Evolutionary conservation across 2,797 vertebrate species (phyloP).

Genomic region (Erpetoichthys calabaricus): DNA sequence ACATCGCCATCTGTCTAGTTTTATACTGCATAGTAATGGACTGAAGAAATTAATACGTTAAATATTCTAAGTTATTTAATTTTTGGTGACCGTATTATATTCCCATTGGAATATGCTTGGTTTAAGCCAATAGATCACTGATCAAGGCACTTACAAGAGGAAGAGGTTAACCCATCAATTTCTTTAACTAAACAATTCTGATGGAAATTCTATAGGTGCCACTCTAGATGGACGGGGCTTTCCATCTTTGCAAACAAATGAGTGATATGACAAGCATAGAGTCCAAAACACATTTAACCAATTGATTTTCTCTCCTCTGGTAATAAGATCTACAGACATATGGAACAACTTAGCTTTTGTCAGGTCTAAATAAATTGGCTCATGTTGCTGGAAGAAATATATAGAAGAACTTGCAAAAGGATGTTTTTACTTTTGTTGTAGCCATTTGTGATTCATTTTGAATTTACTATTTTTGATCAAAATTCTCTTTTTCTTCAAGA

Average conservation of each 20-base stretch:
- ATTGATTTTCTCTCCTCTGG: slow-evolving; percentile 93
- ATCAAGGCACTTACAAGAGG: slow-evolving; percentile 48
- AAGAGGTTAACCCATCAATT: slow-evolving; percentile 80
- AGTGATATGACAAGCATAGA: slow-evolving; percentile 90
- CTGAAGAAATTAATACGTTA: slow-evolving; percentile 56
- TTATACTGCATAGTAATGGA: slow-evolving; percentile 40
- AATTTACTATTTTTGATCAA: too few species aligned
- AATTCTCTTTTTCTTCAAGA: too few species aligned
- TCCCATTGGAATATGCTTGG: slow-evolving; percentile 50
- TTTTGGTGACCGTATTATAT: slow-evolving; percentile 33
- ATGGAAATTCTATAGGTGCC: slow-evolving; percentile 74
- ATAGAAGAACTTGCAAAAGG: slow-evolving; percentile 2
- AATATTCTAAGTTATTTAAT: slow-evolving; percentile 50
- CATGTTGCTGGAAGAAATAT: slow-evolving; percentile 14
- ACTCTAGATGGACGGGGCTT: slow-evolving; percentile 69
- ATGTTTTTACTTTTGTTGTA: too few species aligned
- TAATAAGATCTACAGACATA: slow-evolving; percentile 93
- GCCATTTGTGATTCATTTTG: too few species aligned
- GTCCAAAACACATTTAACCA: slow-evolving; percentile 79
- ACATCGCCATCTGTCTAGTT: slow-evolving; percentile 16
- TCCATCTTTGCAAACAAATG: slow-evolving; percentile 78
- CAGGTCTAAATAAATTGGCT: slow-evolving; percentile 46
- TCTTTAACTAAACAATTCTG: slow-evolving; percentile 49
- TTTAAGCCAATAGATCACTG: slow-evolving; percentile 74
- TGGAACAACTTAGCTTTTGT: slow-evolving; percentile 52